These are phyloP conservation scores for Spilarctia lutea DNA, from an alignment of 2,888 invertebrate genomes.

Conservation along the genomic window DNA sequence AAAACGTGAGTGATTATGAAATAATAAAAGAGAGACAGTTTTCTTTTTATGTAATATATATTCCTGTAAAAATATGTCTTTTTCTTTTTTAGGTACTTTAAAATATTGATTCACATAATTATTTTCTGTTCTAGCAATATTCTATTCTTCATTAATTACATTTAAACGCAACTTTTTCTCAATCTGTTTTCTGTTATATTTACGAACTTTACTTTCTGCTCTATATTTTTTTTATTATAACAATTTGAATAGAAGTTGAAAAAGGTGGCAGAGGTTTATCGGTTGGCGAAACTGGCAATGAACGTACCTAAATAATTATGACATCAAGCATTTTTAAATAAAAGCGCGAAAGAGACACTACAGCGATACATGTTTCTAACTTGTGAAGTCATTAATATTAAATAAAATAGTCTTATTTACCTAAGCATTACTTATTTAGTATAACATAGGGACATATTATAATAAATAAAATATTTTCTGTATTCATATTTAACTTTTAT, in stretches of 20 bases:
- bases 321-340: neutral
- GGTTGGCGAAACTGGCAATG: neutral
- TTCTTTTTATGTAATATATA: neutral
- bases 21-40: neutral
- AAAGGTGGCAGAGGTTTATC: neutral
- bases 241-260: neutral
- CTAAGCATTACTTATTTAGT: neutral
- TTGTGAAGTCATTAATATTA: neutral
- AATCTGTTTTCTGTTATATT: neutral
- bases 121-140: neutral
- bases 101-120: neutral
- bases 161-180: neutral
- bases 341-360: neutral
- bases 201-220: neutral
- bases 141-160: neutral
- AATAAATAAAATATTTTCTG: conserved; percentile 1
- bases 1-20: neutral
- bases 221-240: neutral
- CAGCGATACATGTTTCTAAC: neutral
- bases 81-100: neutral
- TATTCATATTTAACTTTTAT: neutral
- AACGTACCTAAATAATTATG: neutral
- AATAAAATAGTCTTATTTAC: neutral
- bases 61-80: neutral
- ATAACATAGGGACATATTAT: neutral